Evolutionary conservation across 2,888 invertebrate species (phyloP).

Genomic region (Hirtodrosophila trivittata): DNA sequence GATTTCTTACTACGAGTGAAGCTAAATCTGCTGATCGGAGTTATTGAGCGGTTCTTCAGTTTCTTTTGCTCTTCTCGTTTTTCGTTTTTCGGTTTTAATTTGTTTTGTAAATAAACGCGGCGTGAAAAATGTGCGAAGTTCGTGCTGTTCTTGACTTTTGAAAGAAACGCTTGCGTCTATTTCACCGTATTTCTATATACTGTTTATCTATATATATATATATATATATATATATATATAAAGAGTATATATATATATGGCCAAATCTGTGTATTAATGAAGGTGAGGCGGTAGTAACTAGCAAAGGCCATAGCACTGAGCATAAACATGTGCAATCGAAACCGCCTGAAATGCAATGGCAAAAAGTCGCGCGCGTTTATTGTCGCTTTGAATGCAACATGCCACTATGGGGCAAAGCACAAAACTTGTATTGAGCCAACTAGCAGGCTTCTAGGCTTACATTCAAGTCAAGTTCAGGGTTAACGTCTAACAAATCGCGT

Average conservation of each 20-base stretch:
- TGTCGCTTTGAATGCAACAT: conserved; percentile 13
- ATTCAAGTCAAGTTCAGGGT: conserved; percentile 65
- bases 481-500: conserved; percentile 21
- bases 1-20: no score
- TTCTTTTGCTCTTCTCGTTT: conserved; percentile 9
- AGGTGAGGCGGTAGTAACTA: conserved; percentile 38
- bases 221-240: background rate
- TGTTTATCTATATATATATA: conserved; percentile 6
- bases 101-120: conserved; percentile 34
- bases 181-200: conserved; percentile 22
- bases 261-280: conserved; percentile 38
- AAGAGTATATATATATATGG: conserved; percentile 21
- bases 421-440: background rate
- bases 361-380: conserved; percentile 32
- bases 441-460: background rate
- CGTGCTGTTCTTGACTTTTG: conserved; percentile 52
- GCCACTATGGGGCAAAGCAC: conserved; percentile 10
- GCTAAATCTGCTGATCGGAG: no score
- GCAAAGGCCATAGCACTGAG: conserved; percentile 44
- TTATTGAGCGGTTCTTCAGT: background rate
- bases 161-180: conserved; percentile 37
- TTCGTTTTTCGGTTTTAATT: conserved; percentile 10
- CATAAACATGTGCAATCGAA: conserved; percentile 24
- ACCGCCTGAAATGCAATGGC: conserved; percentile 21
- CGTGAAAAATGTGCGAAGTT: conserved; percentile 50